Evolutionary conservation across 2,113 vertebrate species (phyloP).

Genomic region (Phylloscopus trochilus): DNA sequence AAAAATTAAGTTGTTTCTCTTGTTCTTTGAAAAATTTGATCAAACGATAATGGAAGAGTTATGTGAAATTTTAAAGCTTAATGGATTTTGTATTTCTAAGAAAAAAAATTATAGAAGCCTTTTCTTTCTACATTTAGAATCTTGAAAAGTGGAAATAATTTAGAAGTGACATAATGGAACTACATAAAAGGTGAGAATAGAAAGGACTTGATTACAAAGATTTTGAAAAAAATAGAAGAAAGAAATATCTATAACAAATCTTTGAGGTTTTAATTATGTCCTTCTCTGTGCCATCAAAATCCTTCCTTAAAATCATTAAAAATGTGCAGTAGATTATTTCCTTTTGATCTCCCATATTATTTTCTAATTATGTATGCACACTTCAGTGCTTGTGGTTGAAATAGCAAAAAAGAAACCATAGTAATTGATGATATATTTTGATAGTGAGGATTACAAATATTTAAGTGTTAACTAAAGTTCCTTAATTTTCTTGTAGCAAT

Average conservation of each 20-base stretch:
- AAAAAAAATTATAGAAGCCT: neutral
- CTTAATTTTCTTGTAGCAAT: neutral
- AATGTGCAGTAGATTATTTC: neutral
- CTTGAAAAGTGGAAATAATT: neutral
- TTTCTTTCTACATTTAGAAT: neutral
- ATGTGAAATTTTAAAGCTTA: neutral
- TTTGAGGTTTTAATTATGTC: neutral
- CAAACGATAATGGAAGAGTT: neutral
- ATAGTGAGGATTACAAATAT: neutral
- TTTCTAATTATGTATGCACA: neutral
- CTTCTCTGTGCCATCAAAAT: neutral
- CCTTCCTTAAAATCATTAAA: neutral
- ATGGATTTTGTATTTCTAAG: neutral
- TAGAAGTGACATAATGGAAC: neutral
- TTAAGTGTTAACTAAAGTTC: neutral
- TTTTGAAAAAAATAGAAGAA: neutral
- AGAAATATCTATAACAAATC: neutral
- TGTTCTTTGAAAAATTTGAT: neutral
- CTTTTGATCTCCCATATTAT: neutral
- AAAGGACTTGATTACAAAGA: neutral
- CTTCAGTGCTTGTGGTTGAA: neutral
- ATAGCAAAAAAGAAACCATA: neutral
- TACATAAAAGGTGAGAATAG: rapidly evolving
- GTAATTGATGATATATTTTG: neutral
- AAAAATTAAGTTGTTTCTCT: neutral